Conservation (phyloP, 2,888 invertebrate species). For the Sminthurides aquaticus region DNA sequence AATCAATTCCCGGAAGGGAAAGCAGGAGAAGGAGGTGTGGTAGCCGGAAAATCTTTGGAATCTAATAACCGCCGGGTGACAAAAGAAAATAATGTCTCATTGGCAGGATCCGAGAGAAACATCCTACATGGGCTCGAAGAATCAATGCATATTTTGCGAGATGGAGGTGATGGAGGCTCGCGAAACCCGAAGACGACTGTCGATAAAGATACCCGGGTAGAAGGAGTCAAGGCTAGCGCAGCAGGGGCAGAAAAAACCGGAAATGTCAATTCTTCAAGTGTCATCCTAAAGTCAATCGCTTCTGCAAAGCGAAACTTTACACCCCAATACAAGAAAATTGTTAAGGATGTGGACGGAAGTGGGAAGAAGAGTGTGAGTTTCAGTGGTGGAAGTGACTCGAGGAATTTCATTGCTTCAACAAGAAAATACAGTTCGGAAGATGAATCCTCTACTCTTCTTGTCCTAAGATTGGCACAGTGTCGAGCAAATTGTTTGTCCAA, state of each 20-base stretch:
- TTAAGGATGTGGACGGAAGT: background rate
- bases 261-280: background rate
- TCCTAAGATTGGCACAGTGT: constrained; percentile 22
- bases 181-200: background rate
- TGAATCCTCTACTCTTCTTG: constrained; percentile 20
- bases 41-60: background rate
- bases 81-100: background rate
- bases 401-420: background rate
- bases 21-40: too few species aligned
- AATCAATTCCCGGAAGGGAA: too few species aligned
- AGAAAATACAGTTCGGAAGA: constrained; percentile 15
- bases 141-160: constrained; percentile 5
- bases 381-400: background rate
- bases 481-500: constrained; percentile 22
- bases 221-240: background rate
- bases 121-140: background rate
- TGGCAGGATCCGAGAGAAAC: background rate
- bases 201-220: background rate
- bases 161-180: background rate
- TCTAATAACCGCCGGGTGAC: too few species aligned
- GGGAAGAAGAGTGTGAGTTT: background rate
- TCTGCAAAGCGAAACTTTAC: background rate
- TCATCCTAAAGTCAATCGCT: background rate
- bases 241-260: background rate
- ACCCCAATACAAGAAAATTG: constrained; percentile 7